Percentiles rank a stretch among this genome's conserved stretches.
Conservation (phyloP, 2,113 vertebrate species). For the Psammodynastes pulverulentus region DNA sequence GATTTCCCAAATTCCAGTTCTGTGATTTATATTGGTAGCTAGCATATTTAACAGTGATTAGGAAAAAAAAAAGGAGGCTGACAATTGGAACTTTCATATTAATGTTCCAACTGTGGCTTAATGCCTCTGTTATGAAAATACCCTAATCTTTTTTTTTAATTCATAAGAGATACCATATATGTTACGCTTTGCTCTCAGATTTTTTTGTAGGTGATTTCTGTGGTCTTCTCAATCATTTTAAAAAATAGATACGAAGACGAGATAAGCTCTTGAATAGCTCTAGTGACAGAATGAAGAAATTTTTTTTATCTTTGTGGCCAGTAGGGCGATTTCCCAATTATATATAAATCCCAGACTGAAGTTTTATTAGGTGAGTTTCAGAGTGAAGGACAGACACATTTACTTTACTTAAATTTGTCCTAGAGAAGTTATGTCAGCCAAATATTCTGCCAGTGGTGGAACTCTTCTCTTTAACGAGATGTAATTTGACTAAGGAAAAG, state of each 20-base stretch:
- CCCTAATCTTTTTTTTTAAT: background rate
- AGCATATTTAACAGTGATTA: slow-evolving; percentile 64
- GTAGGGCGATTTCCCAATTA: background rate
- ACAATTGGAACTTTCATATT: background rate
- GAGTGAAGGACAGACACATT: background rate
- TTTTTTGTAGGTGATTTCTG: background rate
- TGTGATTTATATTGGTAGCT: slow-evolving; percentile 50
- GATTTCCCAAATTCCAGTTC: slow-evolving; percentile 47
- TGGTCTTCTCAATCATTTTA: background rate
- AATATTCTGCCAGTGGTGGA: slow-evolving; percentile 12
- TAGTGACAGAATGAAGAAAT: background rate
- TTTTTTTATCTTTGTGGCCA: background rate
- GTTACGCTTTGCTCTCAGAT: background rate
- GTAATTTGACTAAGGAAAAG: slow-evolving; percentile 55
- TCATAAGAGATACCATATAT: background rate
- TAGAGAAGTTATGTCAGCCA: background rate
- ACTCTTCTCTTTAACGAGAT: slow-evolving; percentile 51
- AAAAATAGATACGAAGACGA: background rate
- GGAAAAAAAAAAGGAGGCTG: background rate
- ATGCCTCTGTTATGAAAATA: slow-evolving; percentile 9
- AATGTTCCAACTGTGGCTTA: background rate
- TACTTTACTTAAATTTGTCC: background rate
- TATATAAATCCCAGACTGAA: background rate
- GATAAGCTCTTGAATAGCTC: background rate
- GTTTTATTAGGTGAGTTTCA: background rate